Conservation (phyloP, 2,888 invertebrate species). For the Drosophila pseudotakahashii region DNA sequence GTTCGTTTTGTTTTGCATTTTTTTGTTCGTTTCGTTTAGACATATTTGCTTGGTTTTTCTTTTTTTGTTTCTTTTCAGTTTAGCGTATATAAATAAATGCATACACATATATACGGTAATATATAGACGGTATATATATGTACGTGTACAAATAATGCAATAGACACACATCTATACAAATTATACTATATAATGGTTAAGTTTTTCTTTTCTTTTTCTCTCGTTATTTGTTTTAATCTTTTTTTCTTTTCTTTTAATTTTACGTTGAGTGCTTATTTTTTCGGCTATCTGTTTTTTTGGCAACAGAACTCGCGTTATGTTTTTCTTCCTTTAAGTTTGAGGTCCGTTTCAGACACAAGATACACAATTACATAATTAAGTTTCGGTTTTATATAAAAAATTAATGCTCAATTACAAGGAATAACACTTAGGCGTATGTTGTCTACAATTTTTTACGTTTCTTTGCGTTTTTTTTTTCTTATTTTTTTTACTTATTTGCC, state of each 20-base stretch:
- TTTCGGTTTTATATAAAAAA: constrained; percentile 57
- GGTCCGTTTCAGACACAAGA: constrained; percentile 51
- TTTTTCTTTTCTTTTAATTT: constrained; percentile 1
- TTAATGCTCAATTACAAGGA: constrained; percentile 80
- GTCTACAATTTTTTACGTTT: constrained; percentile 29
- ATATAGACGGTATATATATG: constrained; percentile 59
- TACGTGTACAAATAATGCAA: constrained; percentile 81
- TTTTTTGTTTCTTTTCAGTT: constrained; percentile 32
- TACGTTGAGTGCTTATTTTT: constrained; percentile 25
- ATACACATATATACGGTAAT: constrained; percentile 67
- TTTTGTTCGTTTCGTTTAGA: constrained; percentile 46
- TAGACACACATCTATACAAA: constrained; percentile 83
- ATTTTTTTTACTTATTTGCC: too few relatives aligned
- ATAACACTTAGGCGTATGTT: constrained; percentile 81
- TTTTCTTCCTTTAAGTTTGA: constrained; percentile 29
- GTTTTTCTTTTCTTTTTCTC: constrained; percentile 45
- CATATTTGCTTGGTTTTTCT: constrained; percentile 54
- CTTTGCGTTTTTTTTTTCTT: too few relatives aligned
- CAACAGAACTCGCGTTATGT: constrained; percentile 29
- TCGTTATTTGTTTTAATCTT: constrained; percentile 18
- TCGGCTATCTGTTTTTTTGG: constrained; percentile 19
- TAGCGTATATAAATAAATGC: constrained; percentile 77
- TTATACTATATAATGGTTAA: constrained; percentile 81
- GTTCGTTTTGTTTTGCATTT: constrained; percentile 45
- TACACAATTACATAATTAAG: constrained; percentile 26